These are phyloP conservation scores for Nannoperca australis DNA, from an alignment of 2,797 vertebrate genomes.

Conservation along the genomic window DNA sequence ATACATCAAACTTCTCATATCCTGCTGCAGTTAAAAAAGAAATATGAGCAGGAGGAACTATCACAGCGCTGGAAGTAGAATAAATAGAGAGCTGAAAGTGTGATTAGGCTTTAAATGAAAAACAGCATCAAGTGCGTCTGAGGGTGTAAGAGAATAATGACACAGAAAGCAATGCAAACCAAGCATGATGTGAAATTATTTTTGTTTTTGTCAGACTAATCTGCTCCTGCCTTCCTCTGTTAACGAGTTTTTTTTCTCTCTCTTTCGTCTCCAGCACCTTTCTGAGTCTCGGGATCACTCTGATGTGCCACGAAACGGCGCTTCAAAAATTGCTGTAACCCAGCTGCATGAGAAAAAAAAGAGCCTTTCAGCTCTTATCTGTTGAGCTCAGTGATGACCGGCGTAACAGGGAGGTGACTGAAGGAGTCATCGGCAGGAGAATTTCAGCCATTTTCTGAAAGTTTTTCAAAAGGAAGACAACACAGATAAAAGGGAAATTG, in stretches of 20 bases:
- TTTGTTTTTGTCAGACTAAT: constrained; percentile 58
- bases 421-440: constrained; percentile 36
- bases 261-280: constrained; percentile 36
- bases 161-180: constrained; percentile 46
- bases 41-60: constrained; percentile 32
- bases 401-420: constrained; percentile 46
- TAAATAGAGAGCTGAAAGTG: constrained; percentile 15
- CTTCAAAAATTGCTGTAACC: constrained; percentile 55
- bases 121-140: constrained; percentile 52
- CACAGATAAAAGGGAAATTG: constrained; percentile 66
- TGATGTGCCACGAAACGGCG: constrained; percentile 35
- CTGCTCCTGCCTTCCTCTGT: constrained; percentile 49
- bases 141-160: constrained; percentile 58
- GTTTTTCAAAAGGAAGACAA: constrained; percentile 41
- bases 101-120: constrained; percentile 71
- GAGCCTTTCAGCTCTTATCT: constrained; percentile 66
- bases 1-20: constrained; percentile 61
- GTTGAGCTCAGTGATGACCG: constrained; percentile 58
- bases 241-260: constrained; percentile 46
- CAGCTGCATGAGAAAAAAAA: constrained; percentile 27
- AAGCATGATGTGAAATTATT: constrained; percentile 54
- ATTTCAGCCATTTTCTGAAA: constrained; percentile 56
- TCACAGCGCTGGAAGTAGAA: constrained; percentile 9
- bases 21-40: constrained; percentile 54
- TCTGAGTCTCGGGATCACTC: constrained; percentile 37